Evolutionary conservation across 1,140 invertebrate species (phyloP).

Genomic region (Fopius arisanus): DNA sequence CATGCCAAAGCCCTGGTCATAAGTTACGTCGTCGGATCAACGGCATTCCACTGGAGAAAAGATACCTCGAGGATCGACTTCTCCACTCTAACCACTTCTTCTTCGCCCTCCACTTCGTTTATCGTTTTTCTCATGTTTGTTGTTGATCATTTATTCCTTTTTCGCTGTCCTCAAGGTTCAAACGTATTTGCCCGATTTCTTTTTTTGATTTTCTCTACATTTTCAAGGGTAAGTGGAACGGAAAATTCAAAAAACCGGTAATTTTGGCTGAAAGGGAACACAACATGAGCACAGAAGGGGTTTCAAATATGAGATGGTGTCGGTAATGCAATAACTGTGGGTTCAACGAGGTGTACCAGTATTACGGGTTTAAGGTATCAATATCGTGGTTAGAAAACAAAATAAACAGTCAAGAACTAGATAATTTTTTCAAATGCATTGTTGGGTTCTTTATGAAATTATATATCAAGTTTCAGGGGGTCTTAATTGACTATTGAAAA

Average conservation of each 20-base stretch:
- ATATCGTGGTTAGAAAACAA: neutral
- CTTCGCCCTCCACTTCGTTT: slow-evolving; percentile 9
- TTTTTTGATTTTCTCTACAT: too few relatives aligned
- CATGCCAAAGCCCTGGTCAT: slow-evolving; percentile 17
- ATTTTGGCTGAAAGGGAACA: too few relatives aligned
- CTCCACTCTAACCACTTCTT: slow-evolving; percentile 21
- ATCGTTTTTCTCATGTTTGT: neutral
- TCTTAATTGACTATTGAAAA: too few relatives aligned
- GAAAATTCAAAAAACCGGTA: too few relatives aligned
- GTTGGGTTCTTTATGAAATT: too few relatives aligned
- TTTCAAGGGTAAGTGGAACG: too few relatives aligned
- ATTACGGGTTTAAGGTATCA: neutral
- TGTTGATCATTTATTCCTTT: neutral
- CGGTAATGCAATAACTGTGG: neutral
- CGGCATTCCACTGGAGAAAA: slow-evolving; percentile 17
- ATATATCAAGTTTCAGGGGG: too few relatives aligned
- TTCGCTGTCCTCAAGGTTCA: neutral
- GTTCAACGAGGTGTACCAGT: neutral
- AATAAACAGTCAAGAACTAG: too few relatives aligned
- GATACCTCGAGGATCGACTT: slow-evolving; percentile 22
- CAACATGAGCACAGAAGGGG: neutral
- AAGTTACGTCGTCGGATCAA: slow-evolving; percentile 28
- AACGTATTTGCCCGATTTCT: too few relatives aligned
- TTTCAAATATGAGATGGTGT: neutral
- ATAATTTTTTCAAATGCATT: neutral